These are phyloP conservation scores for Danaus melanippus DNA, from an alignment of 1,140 invertebrate genomes.

Conservation along the genomic window DNA sequence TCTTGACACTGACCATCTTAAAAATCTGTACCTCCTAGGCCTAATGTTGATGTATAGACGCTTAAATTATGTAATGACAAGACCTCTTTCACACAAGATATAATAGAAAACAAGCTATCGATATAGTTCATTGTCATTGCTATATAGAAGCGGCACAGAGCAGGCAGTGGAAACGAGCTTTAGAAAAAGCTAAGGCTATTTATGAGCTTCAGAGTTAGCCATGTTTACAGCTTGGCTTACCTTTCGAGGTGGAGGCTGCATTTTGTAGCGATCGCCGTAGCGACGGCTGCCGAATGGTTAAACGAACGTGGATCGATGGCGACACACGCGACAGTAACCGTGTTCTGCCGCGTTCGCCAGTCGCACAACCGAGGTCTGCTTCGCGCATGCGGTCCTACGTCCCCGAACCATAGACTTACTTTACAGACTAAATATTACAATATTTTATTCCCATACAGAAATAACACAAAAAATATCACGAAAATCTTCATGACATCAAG, in stretches of 20 bases:
- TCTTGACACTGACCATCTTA: constrained; percentile 2
- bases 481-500: too few relatives aligned
- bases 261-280: constrained; percentile 61
- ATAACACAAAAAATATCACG: too few relatives aligned
- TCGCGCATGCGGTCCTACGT: constrained; percentile 40
- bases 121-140: constrained; percentile 7
- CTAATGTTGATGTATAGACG: background rate
- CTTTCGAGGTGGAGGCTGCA: constrained; percentile 85
- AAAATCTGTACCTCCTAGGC: background rate
- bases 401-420: constrained; percentile 14
- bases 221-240: constrained; percentile 59
- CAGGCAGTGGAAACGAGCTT: background rate
- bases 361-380: constrained; percentile 34
- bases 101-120: constrained; percentile 5
- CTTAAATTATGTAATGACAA: constrained; percentile 6
- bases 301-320: constrained; percentile 46
- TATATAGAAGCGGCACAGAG: background rate
- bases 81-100: constrained; percentile 1
- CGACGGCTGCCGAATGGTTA: constrained; percentile 32
- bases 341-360: constrained; percentile 42
- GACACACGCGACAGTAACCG: constrained; percentile 42
- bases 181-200: background rate
- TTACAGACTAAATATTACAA: constrained; percentile 12
- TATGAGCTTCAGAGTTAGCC: background rate
- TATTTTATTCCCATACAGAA: too few relatives aligned